Evolutionary conservation across 2,113 vertebrate species (phyloP).

Genomic region (Balaenoptera acutorostrata): DNA sequence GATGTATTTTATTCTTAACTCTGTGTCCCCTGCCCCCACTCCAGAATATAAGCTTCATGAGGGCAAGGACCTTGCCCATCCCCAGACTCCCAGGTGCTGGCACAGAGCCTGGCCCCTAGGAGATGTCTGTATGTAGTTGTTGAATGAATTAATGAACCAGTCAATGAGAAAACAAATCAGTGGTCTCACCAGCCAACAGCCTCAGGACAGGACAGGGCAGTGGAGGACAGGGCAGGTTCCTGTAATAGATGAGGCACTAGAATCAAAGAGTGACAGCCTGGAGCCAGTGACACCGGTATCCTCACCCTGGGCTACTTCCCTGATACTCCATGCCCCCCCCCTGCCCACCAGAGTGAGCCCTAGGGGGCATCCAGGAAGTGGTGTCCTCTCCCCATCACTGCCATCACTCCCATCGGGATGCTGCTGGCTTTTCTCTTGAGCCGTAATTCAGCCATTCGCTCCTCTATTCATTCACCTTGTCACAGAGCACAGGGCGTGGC

Average conservation of each 20-base stretch:
- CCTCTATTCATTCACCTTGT: background rate
- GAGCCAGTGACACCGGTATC: background rate
- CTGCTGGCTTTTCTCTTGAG: background rate
- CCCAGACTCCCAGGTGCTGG: no score
- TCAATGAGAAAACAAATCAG: background rate
- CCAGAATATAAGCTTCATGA: background rate
- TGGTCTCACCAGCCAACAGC: background rate
- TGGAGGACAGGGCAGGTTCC: background rate
- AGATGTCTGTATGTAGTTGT: background rate
- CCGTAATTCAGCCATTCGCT: background rate
- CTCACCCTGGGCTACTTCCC: background rate
- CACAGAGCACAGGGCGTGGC: background rate
- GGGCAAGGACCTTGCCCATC: background rate
- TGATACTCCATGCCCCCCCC: background rate
- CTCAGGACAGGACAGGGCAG: background rate
- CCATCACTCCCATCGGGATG: fast-evolving
- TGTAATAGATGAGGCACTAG: background rate
- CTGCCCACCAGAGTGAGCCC: background rate
- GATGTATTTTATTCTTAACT: background rate
- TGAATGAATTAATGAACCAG: background rate
- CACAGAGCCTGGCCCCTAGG: background rate
- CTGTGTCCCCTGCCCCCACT: no score
- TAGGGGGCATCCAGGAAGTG: background rate
- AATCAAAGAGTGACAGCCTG: background rate
- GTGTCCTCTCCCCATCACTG: background rate